phyloP scores from a whole-genome alignment of 2,797 vertebrate species.

The Hyperoplus lanceolatus region DNA sequence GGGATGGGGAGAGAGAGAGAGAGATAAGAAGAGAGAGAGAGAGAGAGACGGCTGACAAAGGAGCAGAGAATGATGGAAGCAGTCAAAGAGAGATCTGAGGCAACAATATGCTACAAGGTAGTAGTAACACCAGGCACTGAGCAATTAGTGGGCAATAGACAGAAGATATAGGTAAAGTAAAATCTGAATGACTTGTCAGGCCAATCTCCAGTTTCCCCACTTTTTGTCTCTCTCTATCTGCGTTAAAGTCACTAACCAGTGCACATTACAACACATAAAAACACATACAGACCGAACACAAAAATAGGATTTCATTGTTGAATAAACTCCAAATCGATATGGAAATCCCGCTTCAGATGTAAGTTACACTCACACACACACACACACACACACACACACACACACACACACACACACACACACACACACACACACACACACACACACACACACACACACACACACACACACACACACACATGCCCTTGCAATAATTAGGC shows the following conservation, averaged over 20 bases:
- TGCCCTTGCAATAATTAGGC: slow-evolving; percentile 8
- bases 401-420: too few relatives aligned
- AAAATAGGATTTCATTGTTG: slow-evolving; percentile 14
- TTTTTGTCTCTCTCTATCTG: not conserved
- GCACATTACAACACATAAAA: not conserved
- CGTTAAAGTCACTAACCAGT: not conserved
- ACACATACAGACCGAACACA: not conserved
- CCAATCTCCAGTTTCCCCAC: not conserved
- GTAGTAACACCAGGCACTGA: not conserved
- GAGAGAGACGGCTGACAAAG: slow-evolving; percentile 17
- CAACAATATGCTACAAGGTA: slow-evolving; percentile 12
- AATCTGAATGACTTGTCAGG: not conserved
- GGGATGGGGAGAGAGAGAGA: not conserved
- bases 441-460: slow-evolving; percentile 17
- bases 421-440: slow-evolving; percentile 19
- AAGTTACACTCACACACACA: slow-evolving; percentile 22
- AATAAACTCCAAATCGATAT: slow-evolving; percentile 32
- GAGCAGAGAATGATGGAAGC: slow-evolving; percentile 39
- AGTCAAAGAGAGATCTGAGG: slow-evolving; percentile 47
- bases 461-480: slow-evolving; percentile 20
- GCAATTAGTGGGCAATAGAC: slow-evolving; percentile 20
- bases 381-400: not conserved
- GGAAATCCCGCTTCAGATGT: slow-evolving; percentile 51
- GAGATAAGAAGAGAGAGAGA: slow-evolving; percentile 13
- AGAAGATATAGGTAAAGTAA: not conserved